Evolutionary conservation across 2,888 invertebrate species (phyloP).

Genomic region (Onchidella celtica): DNA sequence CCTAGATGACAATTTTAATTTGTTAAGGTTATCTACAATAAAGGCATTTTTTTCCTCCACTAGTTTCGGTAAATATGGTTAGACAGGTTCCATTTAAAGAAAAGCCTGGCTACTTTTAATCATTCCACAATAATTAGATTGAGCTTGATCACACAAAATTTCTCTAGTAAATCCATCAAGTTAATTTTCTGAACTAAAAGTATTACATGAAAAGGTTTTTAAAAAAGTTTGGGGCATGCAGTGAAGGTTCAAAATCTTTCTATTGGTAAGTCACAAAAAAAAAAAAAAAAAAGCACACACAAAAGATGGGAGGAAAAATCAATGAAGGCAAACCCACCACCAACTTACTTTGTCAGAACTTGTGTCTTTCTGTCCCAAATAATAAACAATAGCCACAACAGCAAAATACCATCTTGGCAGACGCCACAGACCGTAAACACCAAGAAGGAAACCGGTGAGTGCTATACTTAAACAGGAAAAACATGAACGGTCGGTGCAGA

Average conservation of each 20-base stretch:
- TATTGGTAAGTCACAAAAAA: slow-evolving; percentile 14
- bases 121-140: too few relatives aligned
- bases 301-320: neutral
- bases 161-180: too few relatives aligned
- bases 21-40: too few relatives aligned
- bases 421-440: slow-evolving; percentile 1
- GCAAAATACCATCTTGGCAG: slow-evolving; percentile 15
- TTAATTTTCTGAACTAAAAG: too few relatives aligned
- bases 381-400: slow-evolving; percentile 31
- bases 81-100: too few relatives aligned
- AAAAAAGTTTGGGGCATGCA: slow-evolving; percentile 18
- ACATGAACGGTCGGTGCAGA: slow-evolving; percentile 11
- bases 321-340: slow-evolving; percentile 41
- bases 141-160: too few relatives aligned
- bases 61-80: too few relatives aligned
- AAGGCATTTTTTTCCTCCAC: too few relatives aligned
- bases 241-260: neutral
- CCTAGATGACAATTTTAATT: too few relatives aligned
- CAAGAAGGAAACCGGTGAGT: neutral
- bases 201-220: neutral
- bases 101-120: too few relatives aligned
- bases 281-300: slow-evolving; percentile 25
- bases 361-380: slow-evolving; percentile 34
- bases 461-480: slow-evolving; percentile 1
- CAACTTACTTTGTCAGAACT: slow-evolving; percentile 42